Percentiles rank a stretch among this genome's conserved stretches.
Conservation (phyloP, 2,888 invertebrate genomes). For the Alitta virens region DNA sequence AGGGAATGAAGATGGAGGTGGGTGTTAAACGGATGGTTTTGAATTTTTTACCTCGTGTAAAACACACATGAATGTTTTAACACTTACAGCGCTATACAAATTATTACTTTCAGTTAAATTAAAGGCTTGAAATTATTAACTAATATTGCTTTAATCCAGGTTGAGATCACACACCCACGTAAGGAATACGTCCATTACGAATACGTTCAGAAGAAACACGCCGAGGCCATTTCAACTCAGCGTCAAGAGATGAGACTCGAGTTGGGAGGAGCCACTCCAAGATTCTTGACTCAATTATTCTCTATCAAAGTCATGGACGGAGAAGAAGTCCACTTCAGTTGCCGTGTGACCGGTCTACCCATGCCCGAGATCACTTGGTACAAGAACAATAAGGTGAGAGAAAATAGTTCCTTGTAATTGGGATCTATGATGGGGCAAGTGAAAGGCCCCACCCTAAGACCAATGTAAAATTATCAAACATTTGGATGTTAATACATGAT, state of each 20-base stretch:
- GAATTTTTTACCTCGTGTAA: no score
- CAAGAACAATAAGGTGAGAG: conserved; percentile 72
- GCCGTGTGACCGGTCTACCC: conserved; percentile 78
- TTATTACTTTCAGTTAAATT: no score
- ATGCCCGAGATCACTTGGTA: conserved; percentile 94
- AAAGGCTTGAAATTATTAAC: no score
- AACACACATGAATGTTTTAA: no score
- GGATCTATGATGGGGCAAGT: no score
- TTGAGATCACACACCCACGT: conserved; percentile 17
- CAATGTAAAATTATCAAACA: no score
- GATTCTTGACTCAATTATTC: conserved; percentile 27
- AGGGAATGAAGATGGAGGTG: conserved; percentile 30
- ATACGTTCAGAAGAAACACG: conserved; percentile 14
- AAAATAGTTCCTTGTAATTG: no score
- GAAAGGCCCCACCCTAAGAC: no score
- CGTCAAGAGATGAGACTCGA: conserved; percentile 27
- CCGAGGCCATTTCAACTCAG: conserved; percentile 30
- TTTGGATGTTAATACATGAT: no score
- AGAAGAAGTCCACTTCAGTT: conserved; percentile 47
- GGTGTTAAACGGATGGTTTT: conserved; percentile 27
- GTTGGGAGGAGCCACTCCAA: conserved; percentile 27
- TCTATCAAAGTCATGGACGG: conserved; percentile 47
- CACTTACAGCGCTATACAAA: no score
- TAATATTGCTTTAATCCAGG: no score
- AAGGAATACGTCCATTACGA: conserved; percentile 17